A percentile compares a stretch with the other conserved stretches of the same genome.
Evolutionary conservation across 2,797 vertebrate genomes (phyloP).

Genomic region (Fistularia commersonii): DNA sequence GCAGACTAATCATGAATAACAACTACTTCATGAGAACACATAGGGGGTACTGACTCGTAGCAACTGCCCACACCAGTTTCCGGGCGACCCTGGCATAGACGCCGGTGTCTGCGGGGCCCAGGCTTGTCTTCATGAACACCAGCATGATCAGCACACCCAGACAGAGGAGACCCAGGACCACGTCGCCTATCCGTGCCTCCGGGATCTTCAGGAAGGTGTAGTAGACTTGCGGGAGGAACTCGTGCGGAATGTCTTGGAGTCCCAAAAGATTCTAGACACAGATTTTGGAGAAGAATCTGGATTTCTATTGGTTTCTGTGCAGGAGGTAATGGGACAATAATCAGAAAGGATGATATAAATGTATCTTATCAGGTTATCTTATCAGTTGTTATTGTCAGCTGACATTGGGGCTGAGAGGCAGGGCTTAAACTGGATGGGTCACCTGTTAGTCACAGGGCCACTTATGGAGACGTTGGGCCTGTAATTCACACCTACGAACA

Average conservation of each 20-base stretch:
- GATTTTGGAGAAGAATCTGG: constrained; percentile 11
- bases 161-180: constrained; percentile 83
- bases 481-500: too few species aligned
- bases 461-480: too few species aligned
- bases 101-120: constrained; percentile 35
- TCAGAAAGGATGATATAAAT: too few species aligned
- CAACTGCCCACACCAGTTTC: constrained; percentile 76
- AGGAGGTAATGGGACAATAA: too few species aligned
- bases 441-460: too few species aligned
- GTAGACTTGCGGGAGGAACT: constrained; percentile 89
- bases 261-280: constrained; percentile 87
- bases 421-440: too few species aligned
- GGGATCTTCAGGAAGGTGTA: constrained; percentile 80
- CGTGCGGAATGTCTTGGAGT: constrained; percentile 77
- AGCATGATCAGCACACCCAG: constrained; percentile 73
- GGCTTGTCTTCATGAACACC: constrained; percentile 73
- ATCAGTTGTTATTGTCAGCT: too few species aligned
- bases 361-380: too few species aligned
- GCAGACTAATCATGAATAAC: neutral
- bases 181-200: constrained; percentile 83
- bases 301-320: neutral
- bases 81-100: constrained; percentile 57
- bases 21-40: too few species aligned
- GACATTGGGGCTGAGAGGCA: too few species aligned
- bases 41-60: constrained; percentile 77